Conservation (phyloP, 2,888 invertebrate species). For the Zaprionus obscuricornis region DNA sequence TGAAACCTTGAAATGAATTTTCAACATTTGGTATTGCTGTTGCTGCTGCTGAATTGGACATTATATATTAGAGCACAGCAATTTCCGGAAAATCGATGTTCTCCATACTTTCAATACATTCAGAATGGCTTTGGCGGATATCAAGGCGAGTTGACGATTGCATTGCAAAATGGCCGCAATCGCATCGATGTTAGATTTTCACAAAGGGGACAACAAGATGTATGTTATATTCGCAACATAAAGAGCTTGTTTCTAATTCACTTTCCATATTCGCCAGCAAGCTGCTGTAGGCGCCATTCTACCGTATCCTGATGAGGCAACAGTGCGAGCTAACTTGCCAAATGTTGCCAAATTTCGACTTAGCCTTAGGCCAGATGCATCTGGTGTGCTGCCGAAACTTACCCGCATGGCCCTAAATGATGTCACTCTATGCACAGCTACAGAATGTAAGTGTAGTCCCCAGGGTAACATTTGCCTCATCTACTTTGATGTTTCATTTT, state of each 20-base stretch:
- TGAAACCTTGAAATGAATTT: slow-evolving; percentile 5
- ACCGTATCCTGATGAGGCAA: slow-evolving; percentile 50
- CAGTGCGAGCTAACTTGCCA: slow-evolving; percentile 4
- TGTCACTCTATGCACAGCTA: slow-evolving; percentile 34
- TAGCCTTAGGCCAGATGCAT: slow-evolving; percentile 30
- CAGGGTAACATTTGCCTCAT: background rate
- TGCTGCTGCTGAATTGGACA: slow-evolving; percentile 9
- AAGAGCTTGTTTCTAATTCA: slow-evolving; percentile 2
- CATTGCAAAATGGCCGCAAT: slow-evolving; percentile 49
- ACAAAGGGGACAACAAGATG: slow-evolving; percentile 37
- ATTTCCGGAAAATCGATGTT: slow-evolving; percentile 50
- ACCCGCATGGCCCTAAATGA: slow-evolving; percentile 43
- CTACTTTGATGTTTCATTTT: background rate
- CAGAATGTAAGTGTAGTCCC: slow-evolving; percentile 58
- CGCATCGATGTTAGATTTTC: slow-evolving; percentile 58
- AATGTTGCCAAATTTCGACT: slow-evolving; percentile 45
- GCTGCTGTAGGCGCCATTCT: slow-evolving; percentile 41
- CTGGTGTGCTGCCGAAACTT: slow-evolving; percentile 51
- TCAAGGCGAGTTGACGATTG: slow-evolving; percentile 58
- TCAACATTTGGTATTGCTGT: background rate
- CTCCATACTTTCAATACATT: slow-evolving; percentile 49
- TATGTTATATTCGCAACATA: slow-evolving; percentile 35
- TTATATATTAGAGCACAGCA: slow-evolving; percentile 38
- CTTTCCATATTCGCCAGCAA: slow-evolving; percentile 23
- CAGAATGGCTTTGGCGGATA: slow-evolving; percentile 13